Conservation (phyloP, 2,797 vertebrate species). For the Periophthalmus magnuspinnatus region DNA sequence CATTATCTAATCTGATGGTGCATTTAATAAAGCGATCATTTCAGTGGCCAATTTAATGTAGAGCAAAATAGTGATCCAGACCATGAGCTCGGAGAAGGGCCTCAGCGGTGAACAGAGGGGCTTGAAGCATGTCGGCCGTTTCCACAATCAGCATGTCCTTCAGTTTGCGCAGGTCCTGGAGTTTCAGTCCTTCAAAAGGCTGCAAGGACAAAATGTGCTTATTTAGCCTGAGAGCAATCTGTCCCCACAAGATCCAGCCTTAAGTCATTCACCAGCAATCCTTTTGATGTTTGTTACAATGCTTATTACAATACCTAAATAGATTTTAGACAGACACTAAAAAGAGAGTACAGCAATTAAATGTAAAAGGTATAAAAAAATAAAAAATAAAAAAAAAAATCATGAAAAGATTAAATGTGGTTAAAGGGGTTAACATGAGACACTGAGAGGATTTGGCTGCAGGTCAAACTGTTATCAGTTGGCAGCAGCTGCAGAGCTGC, state of each 20-base stretch:
- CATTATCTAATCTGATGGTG: no score
- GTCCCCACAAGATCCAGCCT: background rate
- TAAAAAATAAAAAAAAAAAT: background rate
- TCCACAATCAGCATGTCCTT: slow-evolving; percentile 99
- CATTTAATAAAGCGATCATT: no score
- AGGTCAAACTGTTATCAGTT: slow-evolving; percentile 47
- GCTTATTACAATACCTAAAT: background rate
- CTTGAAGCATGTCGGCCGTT: slow-evolving; percentile 98
- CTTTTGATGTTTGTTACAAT: background rate
- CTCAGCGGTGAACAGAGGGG: slow-evolving; percentile 97
- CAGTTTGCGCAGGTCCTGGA: slow-evolving; percentile 92
- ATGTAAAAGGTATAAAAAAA: background rate
- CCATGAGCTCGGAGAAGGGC: slow-evolving; percentile 96
- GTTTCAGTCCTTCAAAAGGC: slow-evolving; percentile 94
- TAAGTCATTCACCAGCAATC: background rate
- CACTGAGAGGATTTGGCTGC: slow-evolving; percentile 48
- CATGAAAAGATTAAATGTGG: slow-evolving; percentile 1
- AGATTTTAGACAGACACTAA: background rate
- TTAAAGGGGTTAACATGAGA: background rate
- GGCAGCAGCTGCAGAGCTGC: slow-evolving; percentile 45
- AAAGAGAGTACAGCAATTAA: no score
- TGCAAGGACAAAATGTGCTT: slow-evolving; percentile 60
- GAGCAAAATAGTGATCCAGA: slow-evolving; percentile 50
- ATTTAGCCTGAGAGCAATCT: background rate
- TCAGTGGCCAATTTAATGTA: background rate